phyloP scores from a whole-genome alignment of 1,140 invertebrate genomes.

The Achatina immaculata region DNA sequence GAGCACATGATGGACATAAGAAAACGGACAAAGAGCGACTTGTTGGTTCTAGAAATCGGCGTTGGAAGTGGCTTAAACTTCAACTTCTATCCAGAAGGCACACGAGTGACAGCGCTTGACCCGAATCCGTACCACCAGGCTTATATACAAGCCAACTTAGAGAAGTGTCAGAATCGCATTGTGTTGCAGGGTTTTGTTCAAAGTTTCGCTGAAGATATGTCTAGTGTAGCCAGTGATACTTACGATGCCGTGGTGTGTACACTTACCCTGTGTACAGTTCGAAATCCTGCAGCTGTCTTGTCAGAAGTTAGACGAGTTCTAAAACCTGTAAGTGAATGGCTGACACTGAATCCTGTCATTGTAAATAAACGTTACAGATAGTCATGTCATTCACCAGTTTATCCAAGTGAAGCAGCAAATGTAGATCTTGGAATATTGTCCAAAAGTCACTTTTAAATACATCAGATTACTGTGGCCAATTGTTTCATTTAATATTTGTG shows the following conservation, averaged over 20 bases:
- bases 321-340: conserved; percentile 8
- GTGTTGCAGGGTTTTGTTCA: neutral
- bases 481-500: too few species aligned
- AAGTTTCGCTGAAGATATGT: conserved; percentile 25
- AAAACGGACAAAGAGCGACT: neutral
- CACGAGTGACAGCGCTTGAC: neutral
- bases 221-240: neutral
- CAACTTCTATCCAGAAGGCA: conserved; percentile 20
- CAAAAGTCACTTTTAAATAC: too few species aligned
- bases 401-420: too few species aligned
- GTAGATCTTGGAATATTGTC: too few species aligned
- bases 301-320: conserved; percentile 19
- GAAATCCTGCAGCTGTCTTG: conserved; percentile 19
- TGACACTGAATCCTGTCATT: neutral
- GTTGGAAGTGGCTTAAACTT: conserved; percentile 29
- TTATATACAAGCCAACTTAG: neutral
- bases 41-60: conserved; percentile 27
- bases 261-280: conserved; percentile 27
- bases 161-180: conserved; percentile 2
- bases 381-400: too few species aligned
- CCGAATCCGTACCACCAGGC: conserved; percentile 19
- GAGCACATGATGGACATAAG: neutral
- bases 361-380: too few species aligned
- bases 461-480: too few species aligned
- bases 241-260: conserved; percentile 27